phyloP scores from a whole-genome alignment of 1,140 invertebrate genomes.

The Apocrypta bakeri region DNA sequence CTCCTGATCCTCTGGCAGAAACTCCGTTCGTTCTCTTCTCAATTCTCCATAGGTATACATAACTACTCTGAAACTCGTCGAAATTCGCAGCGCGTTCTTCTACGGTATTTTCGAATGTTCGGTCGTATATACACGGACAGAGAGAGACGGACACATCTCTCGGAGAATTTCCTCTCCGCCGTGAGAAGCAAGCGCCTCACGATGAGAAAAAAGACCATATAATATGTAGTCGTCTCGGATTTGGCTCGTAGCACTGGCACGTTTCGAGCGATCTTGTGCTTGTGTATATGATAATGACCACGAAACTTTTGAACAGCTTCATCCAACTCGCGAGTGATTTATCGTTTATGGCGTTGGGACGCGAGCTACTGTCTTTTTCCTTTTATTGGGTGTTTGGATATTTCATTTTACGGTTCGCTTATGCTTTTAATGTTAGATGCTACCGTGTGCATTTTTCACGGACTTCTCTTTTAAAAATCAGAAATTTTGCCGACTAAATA shows the following conservation, averaged over 20 bases:
- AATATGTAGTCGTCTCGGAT: conserved; percentile 33
- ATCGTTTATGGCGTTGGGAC: conserved; percentile 21
- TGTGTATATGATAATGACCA: background rate
- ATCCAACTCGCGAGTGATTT: background rate
- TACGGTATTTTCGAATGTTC: conserved; percentile 59
- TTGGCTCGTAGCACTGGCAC: conserved; percentile 37
- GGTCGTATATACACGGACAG: background rate
- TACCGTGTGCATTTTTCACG: too few species aligned
- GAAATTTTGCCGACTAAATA: too few species aligned
- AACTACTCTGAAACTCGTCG: conserved; percentile 15
- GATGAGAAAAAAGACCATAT: conserved; percentile 5
- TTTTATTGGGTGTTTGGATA: background rate
- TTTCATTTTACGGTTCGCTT: conserved; percentile 37
- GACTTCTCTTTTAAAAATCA: too few species aligned
- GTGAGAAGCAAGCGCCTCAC: conserved; percentile 37
- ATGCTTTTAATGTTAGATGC: too few species aligned
- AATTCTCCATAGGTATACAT: background rate
- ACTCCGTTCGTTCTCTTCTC: too few species aligned
- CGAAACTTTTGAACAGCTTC: background rate
- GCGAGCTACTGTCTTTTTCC: background rate
- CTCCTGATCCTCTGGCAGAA: too few species aligned
- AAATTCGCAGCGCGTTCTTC: conserved; percentile 55
- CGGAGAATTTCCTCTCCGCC: conserved; percentile 51
- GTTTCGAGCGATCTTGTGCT: background rate
- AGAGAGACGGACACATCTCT: conserved; percentile 47